Evolutionary conservation across 2,888 invertebrate species (phyloP).

Genomic region (Piscicola geometra): DNA sequence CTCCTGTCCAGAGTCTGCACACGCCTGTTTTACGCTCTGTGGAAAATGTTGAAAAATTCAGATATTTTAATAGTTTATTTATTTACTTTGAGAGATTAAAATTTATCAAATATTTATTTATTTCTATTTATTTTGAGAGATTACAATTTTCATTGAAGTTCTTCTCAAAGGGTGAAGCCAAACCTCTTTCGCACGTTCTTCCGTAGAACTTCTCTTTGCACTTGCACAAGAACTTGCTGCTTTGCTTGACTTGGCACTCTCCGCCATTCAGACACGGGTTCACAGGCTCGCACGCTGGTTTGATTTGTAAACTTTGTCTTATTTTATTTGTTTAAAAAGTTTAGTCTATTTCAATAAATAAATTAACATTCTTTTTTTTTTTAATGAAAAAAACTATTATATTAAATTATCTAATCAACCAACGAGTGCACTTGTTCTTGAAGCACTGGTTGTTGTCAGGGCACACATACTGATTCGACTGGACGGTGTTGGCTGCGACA

Average conservation of each 20-base stretch:
- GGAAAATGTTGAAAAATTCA: too few relatives aligned
- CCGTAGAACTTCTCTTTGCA: background rate
- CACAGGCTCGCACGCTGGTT: constrained; percentile 17
- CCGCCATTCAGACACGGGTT: constrained; percentile 29
- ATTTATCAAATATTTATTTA: too few relatives aligned
- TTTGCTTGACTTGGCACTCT: background rate
- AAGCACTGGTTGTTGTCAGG: constrained; percentile 11
- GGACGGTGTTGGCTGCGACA: background rate
- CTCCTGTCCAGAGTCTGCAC: constrained; percentile 18
- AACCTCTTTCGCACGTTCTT: constrained; percentile 16
- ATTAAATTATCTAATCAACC: too few relatives aligned
- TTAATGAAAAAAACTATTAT: too few relatives aligned
- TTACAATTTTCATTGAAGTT: too few relatives aligned
- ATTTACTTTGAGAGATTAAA: too few relatives aligned
- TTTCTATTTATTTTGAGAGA: too few relatives aligned
- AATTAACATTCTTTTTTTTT: too few relatives aligned
- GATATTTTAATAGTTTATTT: too few relatives aligned
- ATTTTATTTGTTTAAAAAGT: too few relatives aligned
- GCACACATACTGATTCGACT: background rate
- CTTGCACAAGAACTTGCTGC: background rate
- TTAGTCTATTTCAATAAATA: too few relatives aligned
- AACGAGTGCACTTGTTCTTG: constrained; percentile 4
- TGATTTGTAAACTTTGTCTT: too few relatives aligned
- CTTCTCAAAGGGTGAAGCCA: background rate
- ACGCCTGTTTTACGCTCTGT: constrained; percentile 12